These are phyloP conservation scores for Tethea ocularis DNA, from an alignment of 2,888 invertebrate genomes.

Conservation along the genomic window DNA sequence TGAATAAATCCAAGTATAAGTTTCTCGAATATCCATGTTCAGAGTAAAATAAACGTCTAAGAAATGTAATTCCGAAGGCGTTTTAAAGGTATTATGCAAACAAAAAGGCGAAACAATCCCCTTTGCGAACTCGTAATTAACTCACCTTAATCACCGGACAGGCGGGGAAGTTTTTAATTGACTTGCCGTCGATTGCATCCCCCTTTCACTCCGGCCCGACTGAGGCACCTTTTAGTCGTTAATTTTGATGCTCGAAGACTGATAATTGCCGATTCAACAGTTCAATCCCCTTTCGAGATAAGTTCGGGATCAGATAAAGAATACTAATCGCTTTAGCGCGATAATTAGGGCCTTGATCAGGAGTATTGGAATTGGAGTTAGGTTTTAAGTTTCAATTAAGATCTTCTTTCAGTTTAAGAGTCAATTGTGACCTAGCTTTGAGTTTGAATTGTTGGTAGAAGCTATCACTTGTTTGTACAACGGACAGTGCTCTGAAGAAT, in stretches of 20 bases:
- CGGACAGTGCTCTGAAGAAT: too few relatives aligned
- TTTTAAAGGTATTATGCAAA: slow-evolving; percentile 19
- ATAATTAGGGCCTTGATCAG: background rate
- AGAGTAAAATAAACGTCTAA: background rate
- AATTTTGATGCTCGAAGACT: slow-evolving; percentile 44
- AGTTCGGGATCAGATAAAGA: slow-evolving; percentile 9
- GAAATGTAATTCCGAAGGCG: background rate
- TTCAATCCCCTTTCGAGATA: slow-evolving; percentile 10
- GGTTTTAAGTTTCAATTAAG: background rate
- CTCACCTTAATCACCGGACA: slow-evolving; percentile 53
- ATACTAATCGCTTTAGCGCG: slow-evolving; percentile 11
- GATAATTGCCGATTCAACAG: slow-evolving; percentile 52
- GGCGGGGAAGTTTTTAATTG: slow-evolving; percentile 67
- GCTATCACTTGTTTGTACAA: too few relatives aligned
- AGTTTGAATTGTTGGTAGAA: too few relatives aligned
- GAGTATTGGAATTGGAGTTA: background rate
- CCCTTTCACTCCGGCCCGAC: slow-evolving; percentile 30
- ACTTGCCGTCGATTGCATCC: slow-evolving; percentile 41
- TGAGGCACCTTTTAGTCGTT: slow-evolving; percentile 31
- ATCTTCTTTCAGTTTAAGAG: too few relatives aligned
- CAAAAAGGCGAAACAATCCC: slow-evolving; percentile 39
- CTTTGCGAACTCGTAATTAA: slow-evolving; percentile 54
- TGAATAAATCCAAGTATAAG: background rate
- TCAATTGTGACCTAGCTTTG: too few relatives aligned
- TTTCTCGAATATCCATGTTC: background rate